Evolutionary conservation across 1,140 invertebrate species (phyloP).

Genomic region (Dendroctonus ponderosae): DNA sequence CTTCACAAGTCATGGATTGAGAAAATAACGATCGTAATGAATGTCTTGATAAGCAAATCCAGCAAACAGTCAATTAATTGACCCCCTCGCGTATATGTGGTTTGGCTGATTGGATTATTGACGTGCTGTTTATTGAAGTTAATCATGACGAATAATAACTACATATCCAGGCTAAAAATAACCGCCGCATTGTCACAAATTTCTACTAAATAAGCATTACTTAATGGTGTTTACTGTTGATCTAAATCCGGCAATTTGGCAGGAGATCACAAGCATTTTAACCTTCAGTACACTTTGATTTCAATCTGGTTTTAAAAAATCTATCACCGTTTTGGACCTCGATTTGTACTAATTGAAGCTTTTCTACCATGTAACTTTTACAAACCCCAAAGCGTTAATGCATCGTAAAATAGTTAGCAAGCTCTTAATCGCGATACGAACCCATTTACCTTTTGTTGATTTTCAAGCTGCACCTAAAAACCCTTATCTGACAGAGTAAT

Average conservation of each 20-base stretch:
- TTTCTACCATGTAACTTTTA: too few relatives aligned
- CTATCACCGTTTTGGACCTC: too few relatives aligned
- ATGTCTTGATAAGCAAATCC: slow-evolving; percentile 7
- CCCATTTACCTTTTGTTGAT: slow-evolving; percentile 7
- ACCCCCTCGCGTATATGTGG: slow-evolving; percentile 11
- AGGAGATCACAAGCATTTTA: too few relatives aligned
- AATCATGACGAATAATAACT: slow-evolving; percentile 14
- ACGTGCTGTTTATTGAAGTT: slow-evolving; percentile 18
- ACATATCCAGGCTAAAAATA: slow-evolving; percentile 13
- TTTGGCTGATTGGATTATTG: slow-evolving; percentile 10
- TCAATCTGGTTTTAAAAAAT: too few relatives aligned
- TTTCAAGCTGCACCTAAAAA: slow-evolving; percentile 3
- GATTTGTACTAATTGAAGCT: too few relatives aligned
- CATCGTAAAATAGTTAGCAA: not conserved
- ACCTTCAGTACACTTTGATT: too few relatives aligned
- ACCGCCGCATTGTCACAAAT: not conserved
- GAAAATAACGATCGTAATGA: not conserved
- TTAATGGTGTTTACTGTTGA: not conserved
- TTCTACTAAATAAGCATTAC: slow-evolving; percentile 9
- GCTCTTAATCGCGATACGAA: not conserved
- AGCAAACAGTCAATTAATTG: slow-evolving; percentile 15
- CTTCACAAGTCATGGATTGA: too few relatives aligned
- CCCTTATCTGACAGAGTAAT: slow-evolving; percentile 7
- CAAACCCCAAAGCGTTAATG: too few relatives aligned
- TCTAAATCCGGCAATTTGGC: too few relatives aligned